Conservation (phyloP, 1,140 invertebrate species). For the Zaprionus kolodkinae region DNA sequence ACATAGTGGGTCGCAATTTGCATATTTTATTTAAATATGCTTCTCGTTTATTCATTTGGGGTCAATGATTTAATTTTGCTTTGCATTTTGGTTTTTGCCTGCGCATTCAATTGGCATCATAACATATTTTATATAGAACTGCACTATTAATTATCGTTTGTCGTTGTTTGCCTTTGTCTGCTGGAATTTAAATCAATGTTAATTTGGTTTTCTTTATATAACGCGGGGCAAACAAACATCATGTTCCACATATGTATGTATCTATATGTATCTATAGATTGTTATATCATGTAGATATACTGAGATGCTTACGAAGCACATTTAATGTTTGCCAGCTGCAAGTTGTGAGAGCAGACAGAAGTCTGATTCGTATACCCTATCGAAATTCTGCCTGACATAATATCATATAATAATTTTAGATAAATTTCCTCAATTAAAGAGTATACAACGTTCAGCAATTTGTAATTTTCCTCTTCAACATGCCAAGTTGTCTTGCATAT, state of each 20-base stretch:
- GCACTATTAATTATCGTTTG: conserved; percentile 11
- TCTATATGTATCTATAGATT: not conserved
- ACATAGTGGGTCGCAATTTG: conserved; percentile 52
- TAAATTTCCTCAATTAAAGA: not conserved
- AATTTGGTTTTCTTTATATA: conserved; percentile 3
- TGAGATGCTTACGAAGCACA: not conserved
- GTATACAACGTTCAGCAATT: not conserved
- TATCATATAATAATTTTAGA: no score
- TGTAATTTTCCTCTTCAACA: conserved; percentile 29
- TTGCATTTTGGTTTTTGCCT: conserved; percentile 48
- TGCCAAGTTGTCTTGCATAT: conserved; percentile 47
- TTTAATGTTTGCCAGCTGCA: not conserved
- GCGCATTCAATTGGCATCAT: conserved; percentile 31
- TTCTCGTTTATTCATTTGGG: conserved; percentile 53
- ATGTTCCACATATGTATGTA: not conserved
- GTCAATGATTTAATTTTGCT: conserved; percentile 69
- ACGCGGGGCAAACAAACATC: not conserved
- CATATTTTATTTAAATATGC: conserved; percentile 71
- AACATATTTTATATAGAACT: conserved; percentile 1
- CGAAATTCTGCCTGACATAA: no score
- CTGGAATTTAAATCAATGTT: conserved; percentile 2
- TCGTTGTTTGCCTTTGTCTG: not conserved
- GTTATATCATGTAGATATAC: not conserved
- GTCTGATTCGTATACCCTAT: not conserved
- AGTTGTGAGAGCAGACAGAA: not conserved